Evolutionary conservation across 2,797 vertebrate species (phyloP).

Genomic region (Uromys caudimaculatus): DNA sequence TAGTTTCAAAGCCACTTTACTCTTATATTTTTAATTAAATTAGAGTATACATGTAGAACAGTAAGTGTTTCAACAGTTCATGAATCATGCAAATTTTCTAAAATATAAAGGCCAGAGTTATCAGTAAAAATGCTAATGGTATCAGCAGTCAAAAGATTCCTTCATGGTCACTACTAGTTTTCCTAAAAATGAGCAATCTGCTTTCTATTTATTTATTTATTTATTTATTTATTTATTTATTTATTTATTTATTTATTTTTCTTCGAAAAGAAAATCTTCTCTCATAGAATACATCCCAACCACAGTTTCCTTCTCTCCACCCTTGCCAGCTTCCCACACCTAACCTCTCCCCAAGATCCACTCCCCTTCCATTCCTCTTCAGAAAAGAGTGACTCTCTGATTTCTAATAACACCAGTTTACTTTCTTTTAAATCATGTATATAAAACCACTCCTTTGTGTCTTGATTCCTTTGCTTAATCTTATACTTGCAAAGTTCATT

Average conservation of each 20-base stretch:
- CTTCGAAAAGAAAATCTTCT: neutral
- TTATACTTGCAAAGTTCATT: neutral
- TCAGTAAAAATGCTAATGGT: neutral
- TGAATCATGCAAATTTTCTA: neutral
- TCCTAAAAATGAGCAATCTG: neutral
- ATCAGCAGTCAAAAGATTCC: too few species aligned
- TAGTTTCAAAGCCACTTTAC: neutral
- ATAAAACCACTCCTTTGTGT: neutral
- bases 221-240: too few species aligned
- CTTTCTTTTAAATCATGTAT: neutral
- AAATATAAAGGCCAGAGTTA: neutral
- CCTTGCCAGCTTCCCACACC: too few species aligned
- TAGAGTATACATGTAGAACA: neutral
- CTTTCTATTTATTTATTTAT: neutral
- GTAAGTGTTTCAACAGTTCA: neutral
- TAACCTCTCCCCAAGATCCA: neutral
- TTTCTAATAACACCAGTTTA: neutral
- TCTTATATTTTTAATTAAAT: neutral
- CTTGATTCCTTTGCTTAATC: neutral
- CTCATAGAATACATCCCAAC: neutral
- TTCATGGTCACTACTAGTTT: neutral
- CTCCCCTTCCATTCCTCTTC: neutral
- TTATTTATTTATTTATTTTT: neutral
- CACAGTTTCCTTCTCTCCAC: neutral
- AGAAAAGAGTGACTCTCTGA: neutral